Evolutionary conservation across 2,797 vertebrate genomes (phyloP).

Genomic region (Galaxias olidus): DNA sequence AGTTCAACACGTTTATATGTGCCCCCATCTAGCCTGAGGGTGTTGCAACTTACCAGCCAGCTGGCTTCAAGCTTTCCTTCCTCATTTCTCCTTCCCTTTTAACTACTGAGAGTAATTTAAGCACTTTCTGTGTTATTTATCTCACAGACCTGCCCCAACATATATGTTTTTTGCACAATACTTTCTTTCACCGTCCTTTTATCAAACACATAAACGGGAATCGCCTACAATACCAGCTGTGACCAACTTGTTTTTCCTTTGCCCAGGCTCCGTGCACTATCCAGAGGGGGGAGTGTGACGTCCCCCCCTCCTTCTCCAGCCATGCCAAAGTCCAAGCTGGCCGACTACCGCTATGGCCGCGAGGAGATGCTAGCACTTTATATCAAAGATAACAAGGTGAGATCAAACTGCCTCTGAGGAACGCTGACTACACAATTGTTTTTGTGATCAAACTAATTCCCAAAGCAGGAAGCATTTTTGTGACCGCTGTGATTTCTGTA

Average conservation of each 20-base stretch:
- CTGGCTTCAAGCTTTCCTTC: neutral
- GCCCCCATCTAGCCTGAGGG: too few relatives aligned
- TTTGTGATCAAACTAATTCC: too few relatives aligned
- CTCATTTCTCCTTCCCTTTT: constrained; percentile 39
- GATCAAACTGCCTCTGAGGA: neutral
- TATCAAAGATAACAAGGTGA: constrained; percentile 92
- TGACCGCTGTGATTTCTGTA: too few relatives aligned
- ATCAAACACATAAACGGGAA: too few relatives aligned
- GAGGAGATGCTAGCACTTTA: constrained; percentile 98
- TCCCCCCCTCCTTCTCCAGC: constrained; percentile 93
- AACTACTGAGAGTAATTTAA: neutral
- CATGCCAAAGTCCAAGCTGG: constrained; percentile 97
- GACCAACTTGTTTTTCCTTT: neutral
- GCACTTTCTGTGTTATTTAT: too few relatives aligned
- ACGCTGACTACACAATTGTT: neutral
- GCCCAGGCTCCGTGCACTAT: constrained; percentile 90
- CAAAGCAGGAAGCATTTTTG: too few relatives aligned
- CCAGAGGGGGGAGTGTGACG: constrained; percentile 88
- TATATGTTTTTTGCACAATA: neutral
- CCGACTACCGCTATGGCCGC: constrained; percentile 92
- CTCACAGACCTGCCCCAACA: neutral
- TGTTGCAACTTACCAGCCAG: neutral
- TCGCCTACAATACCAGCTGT: neutral
- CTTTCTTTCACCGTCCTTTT: neutral
- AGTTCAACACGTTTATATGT: neutral